A percentile compares a stretch with the other conserved stretches of the same genome.
Conservation (phyloP, 2,888 invertebrate genomes). For the Antitype chi region DNA sequence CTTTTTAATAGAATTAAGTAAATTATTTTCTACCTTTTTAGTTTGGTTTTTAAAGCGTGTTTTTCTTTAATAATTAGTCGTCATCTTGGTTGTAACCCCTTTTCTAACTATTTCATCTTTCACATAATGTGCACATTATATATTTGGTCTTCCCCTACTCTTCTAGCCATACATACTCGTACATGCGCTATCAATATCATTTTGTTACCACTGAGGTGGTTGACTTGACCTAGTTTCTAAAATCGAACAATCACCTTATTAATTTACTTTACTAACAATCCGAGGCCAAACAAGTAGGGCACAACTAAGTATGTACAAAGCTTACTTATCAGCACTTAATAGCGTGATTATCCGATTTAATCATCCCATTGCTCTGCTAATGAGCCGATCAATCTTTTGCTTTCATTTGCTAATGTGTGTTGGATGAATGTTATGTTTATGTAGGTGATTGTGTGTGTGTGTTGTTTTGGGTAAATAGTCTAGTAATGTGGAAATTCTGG, state of each 20-base stretch:
- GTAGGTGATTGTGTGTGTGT: neutral
- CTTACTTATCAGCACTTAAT: slow-evolving; percentile 29
- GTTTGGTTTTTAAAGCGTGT: no score
- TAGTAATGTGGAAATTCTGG: neutral
- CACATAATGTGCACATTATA: no score
- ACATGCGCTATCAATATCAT: no score
- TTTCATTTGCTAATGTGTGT: slow-evolving; percentile 58
- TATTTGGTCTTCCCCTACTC: no score
- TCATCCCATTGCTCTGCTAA: slow-evolving; percentile 43
- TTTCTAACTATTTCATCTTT: no score
- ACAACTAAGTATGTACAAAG: slow-evolving; percentile 2
- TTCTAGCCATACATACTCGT: no score
- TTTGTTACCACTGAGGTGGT: no score
- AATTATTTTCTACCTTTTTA: no score
- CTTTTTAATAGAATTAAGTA: no score
- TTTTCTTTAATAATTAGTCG: no score
- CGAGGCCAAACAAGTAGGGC: slow-evolving; percentile 10
- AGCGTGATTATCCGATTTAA: slow-evolving; percentile 40
- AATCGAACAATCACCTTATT: neutral
- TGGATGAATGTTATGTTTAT: slow-evolving; percentile 2
- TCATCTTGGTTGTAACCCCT: no score
- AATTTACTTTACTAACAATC: slow-evolving; percentile 8
- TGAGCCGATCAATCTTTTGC: slow-evolving; percentile 52
- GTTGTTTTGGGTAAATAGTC: slow-evolving; percentile 22
- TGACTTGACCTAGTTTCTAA: no score